Evolutionary conservation across 1,140 invertebrate genomes (phyloP).

Genomic region (Paraescarpia echinospica): DNA sequence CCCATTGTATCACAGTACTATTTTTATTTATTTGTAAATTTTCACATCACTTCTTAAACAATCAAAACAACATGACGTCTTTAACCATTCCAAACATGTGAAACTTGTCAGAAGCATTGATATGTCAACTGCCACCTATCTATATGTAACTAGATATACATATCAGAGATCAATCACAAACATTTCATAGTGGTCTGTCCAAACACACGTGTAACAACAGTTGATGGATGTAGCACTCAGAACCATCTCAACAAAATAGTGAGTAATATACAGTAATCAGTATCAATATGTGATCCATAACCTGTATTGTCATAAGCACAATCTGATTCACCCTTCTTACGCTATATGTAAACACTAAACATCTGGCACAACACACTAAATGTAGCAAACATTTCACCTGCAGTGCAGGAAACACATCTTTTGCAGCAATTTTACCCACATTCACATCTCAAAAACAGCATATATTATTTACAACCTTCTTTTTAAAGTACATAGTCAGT

Average conservation of each 20-base stretch:
- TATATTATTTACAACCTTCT: background rate
- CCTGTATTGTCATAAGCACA: background rate
- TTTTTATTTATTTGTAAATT: background rate
- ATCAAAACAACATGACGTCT: background rate
- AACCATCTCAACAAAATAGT: background rate
- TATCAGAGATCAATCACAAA: background rate
- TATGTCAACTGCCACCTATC: background rate
- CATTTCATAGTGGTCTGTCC: background rate
- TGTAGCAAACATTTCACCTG: background rate
- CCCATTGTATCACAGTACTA: background rate
- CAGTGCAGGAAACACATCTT: background rate
- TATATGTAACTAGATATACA: background rate
- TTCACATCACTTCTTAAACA: background rate
- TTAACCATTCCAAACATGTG: background rate
- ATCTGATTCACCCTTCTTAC: background rate
- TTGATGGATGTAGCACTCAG: conserved; percentile 5
- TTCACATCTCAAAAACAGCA: background rate
- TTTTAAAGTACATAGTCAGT: background rate
- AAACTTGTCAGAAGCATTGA: background rate
- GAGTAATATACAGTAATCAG: background rate
- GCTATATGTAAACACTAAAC: background rate
- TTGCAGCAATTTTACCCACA: background rate
- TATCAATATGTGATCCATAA: background rate
- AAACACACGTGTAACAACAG: background rate
- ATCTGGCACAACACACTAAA: background rate